Evolutionary conservation across 2,888 invertebrate species (phyloP).

Genomic region (Heliconius erato): DNA sequence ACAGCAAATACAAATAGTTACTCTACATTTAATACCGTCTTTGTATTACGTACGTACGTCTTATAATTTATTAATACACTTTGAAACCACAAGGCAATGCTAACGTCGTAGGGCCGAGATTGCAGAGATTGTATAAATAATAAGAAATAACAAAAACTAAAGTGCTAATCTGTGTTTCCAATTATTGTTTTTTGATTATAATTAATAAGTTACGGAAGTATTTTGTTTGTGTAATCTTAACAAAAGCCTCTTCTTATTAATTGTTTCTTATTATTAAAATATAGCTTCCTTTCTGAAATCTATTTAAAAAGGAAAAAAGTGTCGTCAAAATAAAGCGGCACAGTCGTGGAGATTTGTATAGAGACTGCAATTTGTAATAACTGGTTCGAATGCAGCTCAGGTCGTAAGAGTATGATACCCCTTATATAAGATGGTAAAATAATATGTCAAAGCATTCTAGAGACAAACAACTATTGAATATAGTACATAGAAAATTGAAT

Average conservation of each 20-base stretch:
- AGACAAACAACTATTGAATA: too few relatives aligned
- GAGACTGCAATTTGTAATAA: too few relatives aligned
- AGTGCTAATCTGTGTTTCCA: background rate
- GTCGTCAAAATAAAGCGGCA: too few relatives aligned
- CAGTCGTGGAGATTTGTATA: too few relatives aligned
- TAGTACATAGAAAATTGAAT: too few relatives aligned
- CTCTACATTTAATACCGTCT: background rate
- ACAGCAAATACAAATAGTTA: background rate
- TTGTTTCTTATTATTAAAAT: background rate
- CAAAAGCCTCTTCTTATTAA: background rate
- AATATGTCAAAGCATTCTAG: too few relatives aligned
- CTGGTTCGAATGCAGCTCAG: too few relatives aligned
- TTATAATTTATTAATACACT: conserved; percentile 8
- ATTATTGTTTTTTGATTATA: conserved; percentile 1
- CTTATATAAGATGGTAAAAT: too few relatives aligned
- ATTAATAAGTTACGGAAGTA: background rate
- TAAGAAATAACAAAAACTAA: conserved; percentile 15
- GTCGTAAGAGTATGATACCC: too few relatives aligned
- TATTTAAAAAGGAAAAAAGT: too few relatives aligned
- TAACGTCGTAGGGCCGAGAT: background rate
- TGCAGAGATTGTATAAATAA: conserved; percentile 4
- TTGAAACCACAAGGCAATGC: conserved; percentile 2
- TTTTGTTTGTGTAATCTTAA: background rate
- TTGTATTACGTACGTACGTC: too few relatives aligned
- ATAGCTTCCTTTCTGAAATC: too few relatives aligned